Base-by-base conservation (phyloP, 1,140 invertebrate genomes). In the Papilio aristodemus region DNA sequence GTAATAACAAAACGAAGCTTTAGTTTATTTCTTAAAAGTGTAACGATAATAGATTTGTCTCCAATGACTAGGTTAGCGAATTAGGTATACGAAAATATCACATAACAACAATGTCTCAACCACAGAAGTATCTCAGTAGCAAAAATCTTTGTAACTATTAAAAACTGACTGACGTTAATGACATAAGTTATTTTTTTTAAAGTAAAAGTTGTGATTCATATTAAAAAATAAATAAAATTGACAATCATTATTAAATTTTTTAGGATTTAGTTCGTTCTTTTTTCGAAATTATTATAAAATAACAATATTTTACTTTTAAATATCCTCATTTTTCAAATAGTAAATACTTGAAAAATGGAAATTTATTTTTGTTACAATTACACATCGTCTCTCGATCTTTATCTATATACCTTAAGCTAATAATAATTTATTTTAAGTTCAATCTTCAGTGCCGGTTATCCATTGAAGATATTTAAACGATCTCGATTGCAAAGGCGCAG, bases 391-490 rank as follows among this genome's bases (percentile, higher is more conserved):
- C 37, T 64, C 19, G 19, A 46, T 50, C 7, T 46, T 46, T 66
- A 41, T 4, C 19, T 66, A 25, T 27, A 66, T 46, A 46, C 22
- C n/a, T 66, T 57, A 39, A 54, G 22, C 60, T 71, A 62, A 57
- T 37, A 36, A 17, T 19, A 39, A 41, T 38, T 46, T 70, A 69
- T 58, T 57, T 68, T 22, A 19, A 13, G 54, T 70, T 81, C 73
- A 89, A 74, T 92, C 85, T 64, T 92, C 89, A 19, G 91, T 92
- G 27, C 91, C 91, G 11, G 91, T 92, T 58, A 92, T 88, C 82
- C 90, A 91, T 78, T 92, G 91, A 27, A 92, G 85, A 72, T 92
- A 92, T 72, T 92, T 92, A 77, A 92, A 92, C 25, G 91, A 92
- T 72, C 91, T 84, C 1, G 91, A 92, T 69, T 92, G 91, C 14